Conservation (phyloP, 1,140 invertebrate species). For the Eciton burchellii region DNA sequence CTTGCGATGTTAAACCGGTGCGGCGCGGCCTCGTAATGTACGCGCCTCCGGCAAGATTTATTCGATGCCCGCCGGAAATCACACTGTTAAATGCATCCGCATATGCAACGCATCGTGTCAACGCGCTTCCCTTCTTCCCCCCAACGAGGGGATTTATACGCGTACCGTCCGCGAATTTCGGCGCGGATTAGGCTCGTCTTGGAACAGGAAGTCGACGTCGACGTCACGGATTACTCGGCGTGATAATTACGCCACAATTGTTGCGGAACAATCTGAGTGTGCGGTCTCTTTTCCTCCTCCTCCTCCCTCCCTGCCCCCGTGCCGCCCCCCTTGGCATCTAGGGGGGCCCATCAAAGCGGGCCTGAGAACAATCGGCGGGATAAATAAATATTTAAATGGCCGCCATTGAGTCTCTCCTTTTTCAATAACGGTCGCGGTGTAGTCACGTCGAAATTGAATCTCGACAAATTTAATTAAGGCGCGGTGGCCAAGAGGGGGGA, state of each 20-base stretch:
- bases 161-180: constrained; percentile 14
- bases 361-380: background rate
- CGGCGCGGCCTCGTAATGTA: constrained; percentile 8
- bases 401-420: constrained; percentile 26
- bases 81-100: constrained; percentile 49
- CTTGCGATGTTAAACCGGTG: constrained; percentile 35
- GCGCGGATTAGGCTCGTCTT: constrained; percentile 11
- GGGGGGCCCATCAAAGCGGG: too few relatives aligned
- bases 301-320: background rate
- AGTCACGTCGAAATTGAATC: constrained; percentile 53
- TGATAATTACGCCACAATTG: too few relatives aligned
- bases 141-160: background rate
- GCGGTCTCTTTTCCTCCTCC: too few relatives aligned
- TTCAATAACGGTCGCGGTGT: constrained; percentile 50
- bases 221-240: too few relatives aligned
- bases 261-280: too few relatives aligned
- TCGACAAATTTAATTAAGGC: constrained; percentile 60
- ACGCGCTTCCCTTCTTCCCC: background rate
- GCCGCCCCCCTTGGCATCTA: too few relatives aligned
- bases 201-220: too few relatives aligned
- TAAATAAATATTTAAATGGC: constrained; percentile 47
- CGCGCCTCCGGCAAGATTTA: constrained; percentile 53
- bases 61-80: constrained; percentile 45
- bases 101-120: background rate
- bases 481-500: too few relatives aligned